These are phyloP conservation scores for Amphiduros pacificus DNA, from an alignment of 2,888 invertebrate genomes.

Conservation along the genomic window DNA sequence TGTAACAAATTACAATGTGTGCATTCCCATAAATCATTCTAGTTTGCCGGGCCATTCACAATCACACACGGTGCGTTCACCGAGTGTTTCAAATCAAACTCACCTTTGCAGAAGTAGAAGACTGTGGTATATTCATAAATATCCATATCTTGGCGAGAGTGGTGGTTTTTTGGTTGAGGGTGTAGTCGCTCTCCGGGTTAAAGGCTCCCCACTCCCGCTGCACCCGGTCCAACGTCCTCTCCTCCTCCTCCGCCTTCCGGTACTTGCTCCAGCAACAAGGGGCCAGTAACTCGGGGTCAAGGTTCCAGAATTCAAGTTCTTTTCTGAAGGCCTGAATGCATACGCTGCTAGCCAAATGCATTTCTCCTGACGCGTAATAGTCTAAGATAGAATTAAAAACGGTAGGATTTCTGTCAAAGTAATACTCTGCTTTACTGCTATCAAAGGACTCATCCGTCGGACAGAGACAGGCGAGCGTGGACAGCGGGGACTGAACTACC, in stretches of 20 bases:
- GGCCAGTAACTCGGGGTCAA: conserved; percentile 2
- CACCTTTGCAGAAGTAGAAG: conserved; percentile 10
- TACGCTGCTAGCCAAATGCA: background rate
- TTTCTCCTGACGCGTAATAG: conserved; percentile 3
- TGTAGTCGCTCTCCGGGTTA: background rate
- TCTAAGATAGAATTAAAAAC: conserved; percentile 3
- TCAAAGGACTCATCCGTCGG: no score
- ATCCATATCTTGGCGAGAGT: conserved; percentile 10
- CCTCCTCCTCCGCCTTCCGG: background rate
- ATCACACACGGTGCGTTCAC: no score
- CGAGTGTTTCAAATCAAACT: background rate
- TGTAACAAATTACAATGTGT: no score
- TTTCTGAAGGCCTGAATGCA: background rate
- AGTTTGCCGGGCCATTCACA: no score
- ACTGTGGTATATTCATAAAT: conserved; percentile 13
- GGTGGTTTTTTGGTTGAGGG: background rate
- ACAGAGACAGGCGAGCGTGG: no score
- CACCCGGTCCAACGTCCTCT: background rate
- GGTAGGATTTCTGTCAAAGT: conserved; percentile 8
- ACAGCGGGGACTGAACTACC: no score
- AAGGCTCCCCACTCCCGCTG: conserved; percentile 6
- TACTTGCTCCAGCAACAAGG: conserved; percentile 6
- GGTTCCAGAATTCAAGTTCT: conserved; percentile 10
- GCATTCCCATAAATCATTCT: no score
- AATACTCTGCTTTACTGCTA: background rate